A percentile compares a stretch with the other conserved stretches of the same genome.
phyloP scores from a whole-genome alignment of 64 coral and sea anemone species.

The Cladopsammia gracilis region DNA sequence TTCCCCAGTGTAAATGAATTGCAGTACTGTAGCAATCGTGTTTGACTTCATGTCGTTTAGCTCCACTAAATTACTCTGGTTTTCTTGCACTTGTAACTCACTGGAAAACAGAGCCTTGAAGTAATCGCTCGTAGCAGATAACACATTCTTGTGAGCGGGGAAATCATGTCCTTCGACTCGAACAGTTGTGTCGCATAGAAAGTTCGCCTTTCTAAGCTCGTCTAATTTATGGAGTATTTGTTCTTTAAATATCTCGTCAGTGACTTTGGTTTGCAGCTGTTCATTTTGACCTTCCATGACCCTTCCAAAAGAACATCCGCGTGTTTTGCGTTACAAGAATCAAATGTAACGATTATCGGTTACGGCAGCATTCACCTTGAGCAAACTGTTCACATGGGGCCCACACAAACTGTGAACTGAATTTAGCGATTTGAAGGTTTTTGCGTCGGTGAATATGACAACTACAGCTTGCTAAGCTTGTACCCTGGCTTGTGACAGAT shows the following conservation, averaged over 20 bases:
- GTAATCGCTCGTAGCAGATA: conserved; percentile 54
- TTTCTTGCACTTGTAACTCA: conserved; percentile 55
- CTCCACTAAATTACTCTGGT: neutral
- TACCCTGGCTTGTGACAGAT: too few species aligned
- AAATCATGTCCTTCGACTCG: neutral
- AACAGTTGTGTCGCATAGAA: conserved; percentile 48
- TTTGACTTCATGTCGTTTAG: conserved; percentile 27
- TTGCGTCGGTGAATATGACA: too few species aligned
- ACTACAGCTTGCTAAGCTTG: too few species aligned
- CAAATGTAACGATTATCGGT: too few species aligned
- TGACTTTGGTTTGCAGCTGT: neutral
- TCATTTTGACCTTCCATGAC: neutral
- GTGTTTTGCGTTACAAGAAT: too few species aligned
- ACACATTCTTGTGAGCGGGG: conserved; percentile 42
- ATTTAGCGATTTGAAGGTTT: too few species aligned
- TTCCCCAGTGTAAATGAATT: conserved; percentile 69
- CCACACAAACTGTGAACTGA: too few species aligned
- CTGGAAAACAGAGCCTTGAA: conserved; percentile 65
- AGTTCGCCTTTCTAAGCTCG: conserved; percentile 40
- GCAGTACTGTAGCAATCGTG: conserved; percentile 9
- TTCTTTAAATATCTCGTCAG: neutral
- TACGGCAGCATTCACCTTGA: too few species aligned
- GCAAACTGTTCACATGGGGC: too few species aligned
- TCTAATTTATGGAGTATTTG: conserved; percentile 2
- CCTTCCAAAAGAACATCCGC: too few species aligned